These are phyloP conservation scores for Apaloderma vittatum DNA, from an alignment of 2,113 vertebrate species.

Conservation along the genomic window DNA sequence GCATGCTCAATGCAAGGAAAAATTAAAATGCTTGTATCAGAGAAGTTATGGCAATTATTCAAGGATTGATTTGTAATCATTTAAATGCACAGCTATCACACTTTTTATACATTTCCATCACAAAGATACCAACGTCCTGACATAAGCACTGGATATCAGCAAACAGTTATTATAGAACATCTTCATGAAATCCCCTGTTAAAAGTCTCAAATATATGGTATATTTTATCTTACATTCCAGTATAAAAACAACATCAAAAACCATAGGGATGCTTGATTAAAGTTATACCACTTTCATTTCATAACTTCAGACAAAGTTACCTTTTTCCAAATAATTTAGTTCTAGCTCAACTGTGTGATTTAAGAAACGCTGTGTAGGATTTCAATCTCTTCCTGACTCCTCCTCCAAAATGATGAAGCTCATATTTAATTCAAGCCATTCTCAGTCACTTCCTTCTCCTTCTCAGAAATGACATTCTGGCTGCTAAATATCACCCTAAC, in stretches of 20 bases:
- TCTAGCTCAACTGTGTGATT: neutral
- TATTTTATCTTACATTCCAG: neutral
- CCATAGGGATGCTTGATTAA: neutral
- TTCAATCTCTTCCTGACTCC: neutral
- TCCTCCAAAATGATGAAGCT: slow-evolving; percentile 31
- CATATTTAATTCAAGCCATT: slow-evolving; percentile 31
- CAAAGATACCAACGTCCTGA: neutral
- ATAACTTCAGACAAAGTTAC: neutral
- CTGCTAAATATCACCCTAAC: neutral
- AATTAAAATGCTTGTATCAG: neutral
- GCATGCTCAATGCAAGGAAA: neutral
- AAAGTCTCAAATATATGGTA: neutral
- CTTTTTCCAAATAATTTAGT: slow-evolving; percentile 31
- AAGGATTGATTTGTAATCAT: neutral
- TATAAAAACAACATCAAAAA: neutral
- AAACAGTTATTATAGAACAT: rapidly evolving
- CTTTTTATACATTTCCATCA: neutral
- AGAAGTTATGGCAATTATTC: neutral
- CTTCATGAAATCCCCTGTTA: neutral
- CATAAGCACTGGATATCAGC: neutral
- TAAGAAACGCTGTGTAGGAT: neutral
- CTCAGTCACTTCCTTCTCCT: neutral
- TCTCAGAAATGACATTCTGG: neutral
- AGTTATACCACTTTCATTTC: neutral
- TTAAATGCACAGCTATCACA: neutral